Percentiles rank a stretch among this genome's conserved stretches.
These are phyloP conservation scores for Caenorhabditis inopinata DNA, from an alignment of 1,140 invertebrate species.

Conservation along the genomic window DNA sequence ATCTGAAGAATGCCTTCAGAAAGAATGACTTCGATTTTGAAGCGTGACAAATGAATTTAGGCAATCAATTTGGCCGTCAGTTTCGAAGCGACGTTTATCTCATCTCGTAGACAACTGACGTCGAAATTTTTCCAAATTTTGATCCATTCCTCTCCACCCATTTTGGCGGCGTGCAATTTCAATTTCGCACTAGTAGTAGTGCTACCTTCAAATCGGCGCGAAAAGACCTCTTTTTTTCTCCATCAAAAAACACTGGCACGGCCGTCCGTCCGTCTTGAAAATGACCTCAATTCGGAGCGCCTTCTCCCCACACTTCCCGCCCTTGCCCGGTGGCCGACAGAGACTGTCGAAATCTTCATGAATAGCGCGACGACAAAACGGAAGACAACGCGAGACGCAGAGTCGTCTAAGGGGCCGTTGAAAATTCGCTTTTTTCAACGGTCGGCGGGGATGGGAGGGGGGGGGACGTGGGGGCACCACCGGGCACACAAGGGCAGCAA, in stretches of 20 bases:
- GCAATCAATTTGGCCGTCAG: no score
- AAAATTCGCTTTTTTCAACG: slow-evolving; percentile 26
- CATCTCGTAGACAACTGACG: no score
- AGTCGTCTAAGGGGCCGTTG: neutral
- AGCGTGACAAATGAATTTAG: no score
- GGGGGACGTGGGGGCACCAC: slow-evolving; percentile 26
- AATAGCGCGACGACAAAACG: neutral
- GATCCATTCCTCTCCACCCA: neutral
- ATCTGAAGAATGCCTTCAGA: no score
- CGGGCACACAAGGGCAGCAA: slow-evolving; percentile 30
- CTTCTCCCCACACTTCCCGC: neutral
- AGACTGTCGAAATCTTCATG: slow-evolving; percentile 25
- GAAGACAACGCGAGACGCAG: slow-evolving; percentile 23
- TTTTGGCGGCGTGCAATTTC: neutral
- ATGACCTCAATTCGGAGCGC: slow-evolving; percentile 18
- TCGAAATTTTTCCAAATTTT: no score
- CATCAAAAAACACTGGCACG: slow-evolving; percentile 32
- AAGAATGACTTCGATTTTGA: no score
- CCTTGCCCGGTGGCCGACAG: neutral
- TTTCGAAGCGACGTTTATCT: no score
- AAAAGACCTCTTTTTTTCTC: slow-evolving; percentile 22
- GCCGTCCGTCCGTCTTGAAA: slow-evolving; percentile 21
- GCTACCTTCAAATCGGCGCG: neutral
- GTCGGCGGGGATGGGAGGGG: neutral
- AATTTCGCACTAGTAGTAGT: neutral